Evolutionary conservation across 2,797 vertebrate species (phyloP), one percentile per base, ranked within the genome.

Genomic region (Siniperca scherzeri): DNA sequence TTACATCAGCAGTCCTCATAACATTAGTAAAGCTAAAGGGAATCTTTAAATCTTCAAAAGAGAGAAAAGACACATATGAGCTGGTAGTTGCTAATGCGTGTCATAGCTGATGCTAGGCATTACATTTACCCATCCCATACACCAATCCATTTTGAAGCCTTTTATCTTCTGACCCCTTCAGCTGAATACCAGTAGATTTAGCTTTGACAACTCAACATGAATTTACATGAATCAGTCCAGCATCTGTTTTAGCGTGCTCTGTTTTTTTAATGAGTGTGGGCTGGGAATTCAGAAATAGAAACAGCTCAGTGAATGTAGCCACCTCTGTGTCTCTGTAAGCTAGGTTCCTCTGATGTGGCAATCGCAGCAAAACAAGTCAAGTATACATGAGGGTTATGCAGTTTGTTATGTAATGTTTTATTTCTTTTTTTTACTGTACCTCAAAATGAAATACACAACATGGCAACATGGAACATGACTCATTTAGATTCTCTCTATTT

Each of bases 191-290:
- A 77, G 33, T 62, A 73, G 55, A 85, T 81, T 82, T 53, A 75
- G 77, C 82, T 79, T 77, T 72, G 83, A 89, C 89, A 81, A 74
- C 52, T 74, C 73, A 9, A 80, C 77, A 80, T 85, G 69, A 92
- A 91, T 93, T 90, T 88, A 76, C 83, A 92, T 89, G 88, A 93
- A 91, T 92, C 83, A 74, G 68, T 83, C 76, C 81, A 76, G 89
- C 88, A 88, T 91, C 91, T 92, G 87, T 85, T 92, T 89, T 66
- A 87, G 77, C 57, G 10, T 76, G 76, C 77, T 78, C 70, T 88
- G 86, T 82, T 91, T 89, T 80, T 84, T 83, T 90, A 91, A 90
- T 92, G 85, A 92, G 85, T 80, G 87, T 91, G 85, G 91, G 90
- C 73, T 77, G 91, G 66, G 66, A 77, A 74, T 88, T 91, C 90